Base-by-base conservation (phyloP, 2,888 invertebrate species). In the Ormyrus labotus region DNA sequence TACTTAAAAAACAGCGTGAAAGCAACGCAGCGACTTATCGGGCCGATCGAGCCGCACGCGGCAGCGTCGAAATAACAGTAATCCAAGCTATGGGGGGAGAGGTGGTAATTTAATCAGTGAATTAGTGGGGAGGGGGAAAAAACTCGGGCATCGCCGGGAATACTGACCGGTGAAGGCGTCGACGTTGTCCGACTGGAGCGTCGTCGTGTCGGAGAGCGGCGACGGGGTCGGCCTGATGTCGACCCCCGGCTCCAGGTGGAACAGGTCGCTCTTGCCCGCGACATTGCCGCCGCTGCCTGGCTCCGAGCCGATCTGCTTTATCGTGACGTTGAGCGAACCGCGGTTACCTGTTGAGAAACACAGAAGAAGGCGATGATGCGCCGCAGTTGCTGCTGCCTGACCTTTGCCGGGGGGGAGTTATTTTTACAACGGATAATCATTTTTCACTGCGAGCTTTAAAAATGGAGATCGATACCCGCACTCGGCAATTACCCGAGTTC, bases 261-360 rank as follows among this genome's bases (percentile, higher is more conserved):
- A 85, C 84, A 89, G 87, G 85, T 90, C 89, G 85, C 84, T 85
- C 70, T 85, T 85, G 73, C 83, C 85, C 73, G 87, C 83, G 78
- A 81, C 82, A 70, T 84, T 83, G 76, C 84, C 84, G 82, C 86
- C 88, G 84, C 87, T 34, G 86, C 80, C 87, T 84, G 45, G 85
- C 85, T 51, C 89, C 89, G 75, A 90, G 55, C 89, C 89, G 76
- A 90, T 87, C 82, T 88, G 90, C 81, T 89, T 88, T 83, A 90
- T 90, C 81, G 90, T 89, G 78, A 89, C 89, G 83, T 89, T 90
- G 84, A 90, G 85, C 83, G 89, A 88, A 85, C 89, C 88, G 85
- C 90, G 89, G 89, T 90, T 90, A 90, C 90, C 90, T 90, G 83
- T 45, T n/a, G 6, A 13, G 7, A 11, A n/a, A 19, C 19, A 48